Evolutionary conservation across 2,888 invertebrate species (phyloP), one percentile per base, ranked within the genome.

Genomic region (Fissipunctia ypsillon): DNA sequence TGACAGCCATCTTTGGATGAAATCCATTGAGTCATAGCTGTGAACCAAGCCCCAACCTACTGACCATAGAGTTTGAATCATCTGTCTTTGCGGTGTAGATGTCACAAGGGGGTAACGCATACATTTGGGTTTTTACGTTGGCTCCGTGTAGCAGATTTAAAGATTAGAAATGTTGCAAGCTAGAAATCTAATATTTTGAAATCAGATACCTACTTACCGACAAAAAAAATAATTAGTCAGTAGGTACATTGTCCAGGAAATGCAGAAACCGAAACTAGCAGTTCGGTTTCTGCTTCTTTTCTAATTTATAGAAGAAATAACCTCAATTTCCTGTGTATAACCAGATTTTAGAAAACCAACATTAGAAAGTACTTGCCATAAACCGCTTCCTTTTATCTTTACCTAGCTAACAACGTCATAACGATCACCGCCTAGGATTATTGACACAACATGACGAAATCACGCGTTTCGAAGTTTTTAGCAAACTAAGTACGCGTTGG

Each of bases 391-490:
- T 57, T 75, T 66, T 73, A 69, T 25, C 64, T 74, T 66, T 66
- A 48, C 68, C 31, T 59, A 69, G 61, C 54, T 71, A 68, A 71
- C 28, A 63, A 9, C 31, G 10, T 48, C 16, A 9, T 69, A 60
- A 14, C 57, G 63, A 74, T 65, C 56, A 52, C 16, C 68, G 60
- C 7, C 73, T 72, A 68, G 57, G 76, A 79, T 66, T 73, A 59
- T 76, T 80, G 70, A 78, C 78, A 71, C 60, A 38, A 61, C 56
- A 59, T 83, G 83, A 77, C 78, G 84, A 87, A 84, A 88, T 83
- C 84, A 84, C 66, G 22, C 66, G 63, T 72, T 85, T 83, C 69
- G 80, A 88, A 82, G 83, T 88, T 89, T 90, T 87, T 85, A 84
- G 85, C 86, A 86, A 87, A 84, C 73, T 67, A 22, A 22, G 45